Evolutionary conservation across 2,797 vertebrate species (phyloP).

Genomic region (Hoplostethus mediterraneus): DNA sequence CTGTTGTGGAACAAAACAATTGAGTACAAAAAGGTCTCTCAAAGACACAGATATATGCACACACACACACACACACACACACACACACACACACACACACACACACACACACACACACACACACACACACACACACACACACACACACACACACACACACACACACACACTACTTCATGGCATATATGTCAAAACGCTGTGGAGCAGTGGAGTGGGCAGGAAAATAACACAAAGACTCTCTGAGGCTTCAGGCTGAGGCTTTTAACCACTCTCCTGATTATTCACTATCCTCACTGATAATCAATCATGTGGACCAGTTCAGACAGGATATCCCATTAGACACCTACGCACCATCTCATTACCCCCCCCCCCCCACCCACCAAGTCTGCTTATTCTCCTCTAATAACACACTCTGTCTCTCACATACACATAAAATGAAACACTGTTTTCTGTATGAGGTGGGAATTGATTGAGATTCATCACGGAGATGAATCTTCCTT

Average conservation of each 20-base stretch:
- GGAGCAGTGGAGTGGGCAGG: slow-evolving; percentile 28
- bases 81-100: background rate
- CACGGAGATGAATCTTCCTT: slow-evolving; percentile 48
- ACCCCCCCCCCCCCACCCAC: slow-evolving; percentile 27
- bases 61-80: background rate
- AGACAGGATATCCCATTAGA: slow-evolving; percentile 70
- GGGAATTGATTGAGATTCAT: slow-evolving; percentile 63
- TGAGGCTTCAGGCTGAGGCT: slow-evolving; percentile 12
- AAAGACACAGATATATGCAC: background rate
- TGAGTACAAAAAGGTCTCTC: background rate
- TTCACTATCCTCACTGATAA: slow-evolving; percentile 59
- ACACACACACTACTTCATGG: background rate
- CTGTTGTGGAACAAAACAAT: background rate
- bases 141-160: background rate
- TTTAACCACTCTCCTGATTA: slow-evolving; percentile 44
- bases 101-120: background rate
- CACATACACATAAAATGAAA: slow-evolving; percentile 26
- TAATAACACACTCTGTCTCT: slow-evolving; percentile 11
- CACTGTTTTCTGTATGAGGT: background rate
- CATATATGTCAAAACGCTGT: slow-evolving; percentile 22
- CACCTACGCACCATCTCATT: slow-evolving; percentile 66
- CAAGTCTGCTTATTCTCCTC: slow-evolving; percentile 43
- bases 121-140: background rate
- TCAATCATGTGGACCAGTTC: slow-evolving; percentile 66
- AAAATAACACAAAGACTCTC: slow-evolving; percentile 35